Conservation (phyloP, 1,140 invertebrate species). For the Drosophila kepulauana region DNA sequence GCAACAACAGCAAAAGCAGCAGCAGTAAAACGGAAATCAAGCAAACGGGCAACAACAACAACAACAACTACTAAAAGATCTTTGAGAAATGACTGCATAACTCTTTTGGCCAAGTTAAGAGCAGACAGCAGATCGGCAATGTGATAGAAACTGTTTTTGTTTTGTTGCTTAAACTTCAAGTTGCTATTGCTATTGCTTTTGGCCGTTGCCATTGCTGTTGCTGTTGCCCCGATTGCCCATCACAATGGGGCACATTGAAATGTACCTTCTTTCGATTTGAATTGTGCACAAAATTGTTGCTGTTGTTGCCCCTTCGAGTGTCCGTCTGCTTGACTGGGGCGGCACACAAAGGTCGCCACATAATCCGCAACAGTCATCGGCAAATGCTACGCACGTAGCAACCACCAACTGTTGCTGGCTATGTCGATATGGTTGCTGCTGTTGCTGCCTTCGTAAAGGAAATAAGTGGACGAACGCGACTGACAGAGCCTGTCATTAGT, state of each 20-base stretch:
- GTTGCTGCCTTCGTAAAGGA: constrained; percentile 7
- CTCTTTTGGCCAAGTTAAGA: constrained; percentile 32
- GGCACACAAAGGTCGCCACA: constrained; percentile 39
- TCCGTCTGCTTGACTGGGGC: constrained; percentile 12
- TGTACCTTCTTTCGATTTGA: constrained; percentile 46
- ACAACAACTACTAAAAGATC: constrained; percentile 29
- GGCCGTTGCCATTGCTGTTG: too few relatives aligned
- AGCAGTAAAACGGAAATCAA: constrained; percentile 46
- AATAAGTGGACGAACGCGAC: constrained; percentile 53
- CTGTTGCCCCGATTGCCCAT: constrained; percentile 28
- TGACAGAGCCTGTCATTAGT: constrained; percentile 45
- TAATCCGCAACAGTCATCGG: constrained; percentile 47
- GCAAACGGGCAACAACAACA: constrained; percentile 31
- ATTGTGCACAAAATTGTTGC: constrained; percentile 43
- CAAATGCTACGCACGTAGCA: constrained; percentile 48
- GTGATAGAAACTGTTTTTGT: constrained; percentile 34
- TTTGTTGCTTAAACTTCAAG: constrained; percentile 9
- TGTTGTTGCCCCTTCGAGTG: constrained; percentile 10
- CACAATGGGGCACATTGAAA: constrained; percentile 44
- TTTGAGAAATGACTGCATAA: constrained; percentile 61
- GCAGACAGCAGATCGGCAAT: constrained; percentile 32
- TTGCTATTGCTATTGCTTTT: background rate
- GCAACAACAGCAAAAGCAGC: constrained; percentile 32
- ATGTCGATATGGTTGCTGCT: constrained; percentile 2
- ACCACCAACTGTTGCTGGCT: background rate